phyloP scores from a whole-genome alignment of 2,113 vertebrate genomes.

The Isurus oxyrinchus region DNA sequence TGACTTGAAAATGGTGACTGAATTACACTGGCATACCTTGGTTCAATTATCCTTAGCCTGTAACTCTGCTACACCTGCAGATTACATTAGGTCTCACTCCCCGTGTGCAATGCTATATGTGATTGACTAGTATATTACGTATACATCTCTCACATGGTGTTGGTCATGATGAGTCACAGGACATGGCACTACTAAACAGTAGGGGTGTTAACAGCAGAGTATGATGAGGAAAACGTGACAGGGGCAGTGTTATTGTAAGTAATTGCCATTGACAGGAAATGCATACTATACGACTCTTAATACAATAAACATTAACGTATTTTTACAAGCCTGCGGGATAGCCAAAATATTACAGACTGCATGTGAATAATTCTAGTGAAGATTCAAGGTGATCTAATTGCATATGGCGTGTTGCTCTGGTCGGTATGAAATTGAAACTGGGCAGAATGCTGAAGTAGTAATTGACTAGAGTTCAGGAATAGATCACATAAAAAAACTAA shows the following conservation, averaged over 20 bases:
- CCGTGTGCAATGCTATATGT: neutral
- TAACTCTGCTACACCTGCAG: neutral
- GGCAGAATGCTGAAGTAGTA: neutral
- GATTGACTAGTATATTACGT: neutral
- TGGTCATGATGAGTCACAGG: neutral
- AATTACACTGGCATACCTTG: neutral
- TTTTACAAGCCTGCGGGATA: neutral
- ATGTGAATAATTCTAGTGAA: neutral
- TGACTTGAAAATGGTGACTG: slow-evolving; percentile 3
- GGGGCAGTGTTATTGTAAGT: neutral
- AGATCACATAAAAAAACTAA: neutral
- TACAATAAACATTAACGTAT: neutral
- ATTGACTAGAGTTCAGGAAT: neutral
- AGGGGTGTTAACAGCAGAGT: neutral
- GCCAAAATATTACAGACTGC: neutral
- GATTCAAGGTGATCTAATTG: neutral
- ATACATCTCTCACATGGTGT: neutral
- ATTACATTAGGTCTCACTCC: neutral
- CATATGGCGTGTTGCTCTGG: neutral
- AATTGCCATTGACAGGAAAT: neutral
- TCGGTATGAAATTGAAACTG: neutral
- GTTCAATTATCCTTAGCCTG: slow-evolving; percentile 5
- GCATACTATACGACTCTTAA: neutral
- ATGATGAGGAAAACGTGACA: neutral
- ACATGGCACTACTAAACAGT: neutral